Evolutionary conservation across 2,888 invertebrate species (phyloP).

Genomic region (Macroteleia sp.): DNA sequence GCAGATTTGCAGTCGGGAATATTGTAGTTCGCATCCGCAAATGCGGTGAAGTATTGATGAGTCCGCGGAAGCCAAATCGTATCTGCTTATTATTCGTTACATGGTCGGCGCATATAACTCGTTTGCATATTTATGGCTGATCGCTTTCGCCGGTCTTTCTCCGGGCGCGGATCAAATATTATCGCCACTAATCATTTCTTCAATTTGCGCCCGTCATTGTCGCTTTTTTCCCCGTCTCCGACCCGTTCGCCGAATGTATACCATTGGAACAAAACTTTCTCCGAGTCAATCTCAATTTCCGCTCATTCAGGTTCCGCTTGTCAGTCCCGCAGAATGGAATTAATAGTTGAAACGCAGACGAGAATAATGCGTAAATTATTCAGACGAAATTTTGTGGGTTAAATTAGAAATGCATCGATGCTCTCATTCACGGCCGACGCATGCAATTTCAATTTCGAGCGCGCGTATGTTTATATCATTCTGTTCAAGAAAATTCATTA

Average conservation of each 20-base stretch:
- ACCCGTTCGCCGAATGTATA: constrained; percentile 34
- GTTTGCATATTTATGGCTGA: constrained; percentile 69
- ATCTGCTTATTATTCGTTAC: constrained; percentile 69
- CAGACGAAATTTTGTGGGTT: constrained; percentile 59
- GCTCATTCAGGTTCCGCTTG: constrained; percentile 41
- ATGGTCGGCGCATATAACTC: constrained; percentile 61
- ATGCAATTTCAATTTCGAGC: constrained; percentile 51
- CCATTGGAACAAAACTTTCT: constrained; percentile 61
- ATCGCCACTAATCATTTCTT: constrained; percentile 60
- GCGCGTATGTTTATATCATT: constrained; percentile 36
- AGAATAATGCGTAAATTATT: constrained; percentile 61
- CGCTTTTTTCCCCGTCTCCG: not conserved
- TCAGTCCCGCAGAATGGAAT: constrained; percentile 33
- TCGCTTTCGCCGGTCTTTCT: constrained; percentile 44
- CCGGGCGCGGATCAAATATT: constrained; percentile 25
- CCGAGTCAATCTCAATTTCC: constrained; percentile 63
- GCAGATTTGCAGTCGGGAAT: constrained; percentile 46
- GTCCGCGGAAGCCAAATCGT: constrained; percentile 63
- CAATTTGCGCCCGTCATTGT: constrained; percentile 42
- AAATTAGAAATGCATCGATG: constrained; percentile 62
- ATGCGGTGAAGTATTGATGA: constrained; percentile 64
- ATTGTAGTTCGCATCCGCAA: constrained; percentile 64
- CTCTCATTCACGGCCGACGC: constrained; percentile 54
- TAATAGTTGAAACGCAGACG: constrained; percentile 56
- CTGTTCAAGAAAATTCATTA: constrained; percentile 47